Evolutionary conservation across 1,140 invertebrate species (phyloP).

Genomic region (Panagrolaimus sp.): DNA sequence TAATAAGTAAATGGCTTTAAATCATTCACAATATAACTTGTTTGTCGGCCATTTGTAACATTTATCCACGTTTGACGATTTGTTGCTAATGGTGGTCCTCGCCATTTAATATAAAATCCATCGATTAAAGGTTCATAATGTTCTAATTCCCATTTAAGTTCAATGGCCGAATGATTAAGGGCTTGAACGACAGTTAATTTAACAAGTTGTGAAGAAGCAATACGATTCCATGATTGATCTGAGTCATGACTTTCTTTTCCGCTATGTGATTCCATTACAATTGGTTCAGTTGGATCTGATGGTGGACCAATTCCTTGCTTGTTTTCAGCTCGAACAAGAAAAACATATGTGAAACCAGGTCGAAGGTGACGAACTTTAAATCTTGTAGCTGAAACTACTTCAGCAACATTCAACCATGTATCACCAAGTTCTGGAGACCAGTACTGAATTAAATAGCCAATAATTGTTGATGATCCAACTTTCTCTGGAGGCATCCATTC

Average conservation of each 20-base stretch:
- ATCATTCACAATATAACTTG: slow-evolving; percentile 66
- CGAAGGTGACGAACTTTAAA: slow-evolving; percentile 69
- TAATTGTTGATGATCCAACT: slow-evolving; percentile 71
- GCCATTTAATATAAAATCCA: slow-evolving; percentile 86
- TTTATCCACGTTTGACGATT: slow-evolving; percentile 62
- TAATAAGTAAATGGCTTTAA: slow-evolving; percentile 76
- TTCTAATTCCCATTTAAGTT: slow-evolving; percentile 73
- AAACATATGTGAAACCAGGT: slow-evolving; percentile 67
- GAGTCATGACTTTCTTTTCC: slow-evolving; percentile 68
- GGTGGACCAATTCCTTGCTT: slow-evolving; percentile 68
- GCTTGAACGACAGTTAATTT: slow-evolving; percentile 71
- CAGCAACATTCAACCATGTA: slow-evolving; percentile 62
- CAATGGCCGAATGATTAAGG: slow-evolving; percentile 72
- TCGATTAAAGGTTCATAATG: slow-evolving; percentile 64
- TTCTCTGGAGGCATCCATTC: slow-evolving; percentile 68
- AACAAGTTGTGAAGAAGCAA: slow-evolving; percentile 72
- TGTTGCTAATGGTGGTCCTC: slow-evolving; percentile 65
- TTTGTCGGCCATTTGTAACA: slow-evolving; percentile 58
- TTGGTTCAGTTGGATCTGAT: slow-evolving; percentile 42
- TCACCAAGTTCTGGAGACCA: slow-evolving; percentile 36
- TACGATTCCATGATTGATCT: slow-evolving; percentile 69
- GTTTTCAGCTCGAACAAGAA: slow-evolving; percentile 79
- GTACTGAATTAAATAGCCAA: slow-evolving; percentile 66
- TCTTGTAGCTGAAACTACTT: slow-evolving; percentile 64
- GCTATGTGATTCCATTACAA: slow-evolving; percentile 11